A percentile compares a stretch with the other conserved stretches of the same genome.
Evolutionary conservation across 1,140 invertebrate genomes (phyloP).

Genomic region (Pseudomyrmex concolor): DNA sequence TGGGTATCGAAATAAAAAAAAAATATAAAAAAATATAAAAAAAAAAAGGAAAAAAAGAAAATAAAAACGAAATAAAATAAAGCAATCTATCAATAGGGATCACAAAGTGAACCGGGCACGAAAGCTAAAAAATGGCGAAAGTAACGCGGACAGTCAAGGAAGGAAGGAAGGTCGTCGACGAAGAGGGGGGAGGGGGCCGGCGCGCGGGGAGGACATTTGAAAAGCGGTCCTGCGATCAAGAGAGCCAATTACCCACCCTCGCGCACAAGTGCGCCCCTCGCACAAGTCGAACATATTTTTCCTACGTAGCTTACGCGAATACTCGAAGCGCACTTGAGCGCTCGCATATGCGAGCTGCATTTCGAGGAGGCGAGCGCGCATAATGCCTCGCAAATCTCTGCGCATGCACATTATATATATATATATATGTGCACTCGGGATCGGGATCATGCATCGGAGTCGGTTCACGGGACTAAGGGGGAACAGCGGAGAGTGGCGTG

Average conservation of each 20-base stretch:
- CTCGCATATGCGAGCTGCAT: slow-evolving; percentile 65
- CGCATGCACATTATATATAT: slow-evolving; percentile 57
- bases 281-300: slow-evolving; percentile 75
- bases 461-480: slow-evolving; percentile 17
- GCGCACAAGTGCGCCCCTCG: slow-evolving; percentile 50
- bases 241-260: slow-evolving; percentile 81
- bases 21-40: neutral
- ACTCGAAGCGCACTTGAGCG: slow-evolving; percentile 76
- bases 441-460: slow-evolving; percentile 54
- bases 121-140: slow-evolving; percentile 38
- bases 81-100: slow-evolving; percentile 33
- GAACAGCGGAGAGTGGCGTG: neutral
- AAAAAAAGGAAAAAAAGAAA: no score
- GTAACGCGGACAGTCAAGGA: slow-evolving; percentile 43
- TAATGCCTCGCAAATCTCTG: slow-evolving; percentile 58
- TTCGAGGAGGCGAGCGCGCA: slow-evolving; percentile 56
- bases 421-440: slow-evolving; percentile 19
- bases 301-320: slow-evolving; percentile 76
- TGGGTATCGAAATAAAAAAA: slow-evolving; percentile 29
- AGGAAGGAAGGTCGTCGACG: slow-evolving; percentile 1
- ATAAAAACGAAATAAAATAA: no score
- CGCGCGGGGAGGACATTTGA: slow-evolving; percentile 66
- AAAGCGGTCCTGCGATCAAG: slow-evolving; percentile 80
- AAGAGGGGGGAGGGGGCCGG: neutral
- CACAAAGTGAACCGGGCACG: slow-evolving; percentile 27